Evolutionary conservation across 2,888 invertebrate genomes (phyloP).

Genomic region (Pseudeuparius sepicola): DNA sequence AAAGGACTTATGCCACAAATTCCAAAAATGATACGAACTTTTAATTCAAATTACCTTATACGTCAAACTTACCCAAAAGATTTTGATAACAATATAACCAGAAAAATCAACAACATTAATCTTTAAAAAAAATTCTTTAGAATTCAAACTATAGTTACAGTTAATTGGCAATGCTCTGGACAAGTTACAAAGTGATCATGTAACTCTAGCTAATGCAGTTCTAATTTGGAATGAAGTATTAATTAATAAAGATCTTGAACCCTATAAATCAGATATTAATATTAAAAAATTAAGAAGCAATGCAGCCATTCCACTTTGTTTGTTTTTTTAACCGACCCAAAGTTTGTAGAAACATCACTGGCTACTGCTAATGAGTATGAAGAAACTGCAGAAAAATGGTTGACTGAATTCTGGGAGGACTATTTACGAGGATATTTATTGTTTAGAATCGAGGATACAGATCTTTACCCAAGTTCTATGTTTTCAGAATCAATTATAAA

Average conservation of each 20-base stretch:
- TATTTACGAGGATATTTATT: conserved; percentile 6
- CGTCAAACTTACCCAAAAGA: background rate
- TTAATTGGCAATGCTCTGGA: conserved; percentile 2
- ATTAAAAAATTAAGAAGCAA: conserved; percentile 1
- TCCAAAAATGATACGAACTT: conserved; percentile 1
- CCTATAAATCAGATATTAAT: background rate
- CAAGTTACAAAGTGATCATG: conserved; percentile 1
- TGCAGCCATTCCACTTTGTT: conserved; percentile 2
- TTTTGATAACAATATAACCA: background rate
- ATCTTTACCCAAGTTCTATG: conserved; percentile 1
- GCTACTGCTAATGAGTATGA: too few species aligned
- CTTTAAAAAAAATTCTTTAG: conserved; percentile 1
- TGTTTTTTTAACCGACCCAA: conserved; percentile 1
- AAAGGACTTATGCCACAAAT: conserved; percentile 6
- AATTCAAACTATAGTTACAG: background rate
- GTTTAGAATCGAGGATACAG: conserved; percentile 4
- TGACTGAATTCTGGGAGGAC: conserved; percentile 8
- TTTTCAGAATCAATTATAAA: conserved; percentile 5
- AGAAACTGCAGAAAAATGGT: conserved; percentile 7
- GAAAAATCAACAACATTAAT: background rate
- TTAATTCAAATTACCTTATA: conserved; percentile 5
- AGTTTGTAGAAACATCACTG: too few species aligned
- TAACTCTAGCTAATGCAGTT: too few species aligned
- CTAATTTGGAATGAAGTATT: too few species aligned
- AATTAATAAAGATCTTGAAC: too few species aligned